A percentile compares a stretch with the other conserved stretches of the same genome.
Conservation (phyloP, 2,888 invertebrate species). For the Ischnura elegans region DNA sequence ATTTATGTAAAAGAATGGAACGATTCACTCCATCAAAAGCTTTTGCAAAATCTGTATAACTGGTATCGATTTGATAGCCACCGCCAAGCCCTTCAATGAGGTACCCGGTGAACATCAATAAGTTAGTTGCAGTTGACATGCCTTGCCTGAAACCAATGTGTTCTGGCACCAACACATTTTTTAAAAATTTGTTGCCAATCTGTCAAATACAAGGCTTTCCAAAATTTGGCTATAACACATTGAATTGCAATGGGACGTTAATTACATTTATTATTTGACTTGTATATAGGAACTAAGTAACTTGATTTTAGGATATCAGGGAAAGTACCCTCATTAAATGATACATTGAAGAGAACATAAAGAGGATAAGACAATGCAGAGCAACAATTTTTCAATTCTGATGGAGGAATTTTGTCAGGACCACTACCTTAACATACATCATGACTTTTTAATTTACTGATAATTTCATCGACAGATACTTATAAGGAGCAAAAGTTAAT, state of each 20-base stretch:
- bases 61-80: background rate
- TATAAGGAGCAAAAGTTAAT: background rate
- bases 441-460: background rate
- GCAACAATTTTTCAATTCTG: background rate
- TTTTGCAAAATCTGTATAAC: no score
- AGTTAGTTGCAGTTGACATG: background rate
- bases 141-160: background rate
- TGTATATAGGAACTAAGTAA: no score
- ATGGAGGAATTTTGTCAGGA: background rate
- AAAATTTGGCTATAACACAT: background rate
- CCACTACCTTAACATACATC: background rate
- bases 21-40: slow-evolving; percentile 76
- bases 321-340: background rate
- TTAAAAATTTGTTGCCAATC: background rate
- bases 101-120: background rate
- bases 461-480: background rate
- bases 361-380: background rate
- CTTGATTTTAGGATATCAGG: background rate
- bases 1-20: slow-evolving; percentile 73
- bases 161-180: background rate
- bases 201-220: background rate
- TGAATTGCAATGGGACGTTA: background rate
- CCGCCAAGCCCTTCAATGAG: background rate
- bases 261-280: no score
- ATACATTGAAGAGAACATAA: background rate